Base-by-base conservation (phyloP, 2,113 vertebrate species). In the Barnardius zonarius region DNA sequence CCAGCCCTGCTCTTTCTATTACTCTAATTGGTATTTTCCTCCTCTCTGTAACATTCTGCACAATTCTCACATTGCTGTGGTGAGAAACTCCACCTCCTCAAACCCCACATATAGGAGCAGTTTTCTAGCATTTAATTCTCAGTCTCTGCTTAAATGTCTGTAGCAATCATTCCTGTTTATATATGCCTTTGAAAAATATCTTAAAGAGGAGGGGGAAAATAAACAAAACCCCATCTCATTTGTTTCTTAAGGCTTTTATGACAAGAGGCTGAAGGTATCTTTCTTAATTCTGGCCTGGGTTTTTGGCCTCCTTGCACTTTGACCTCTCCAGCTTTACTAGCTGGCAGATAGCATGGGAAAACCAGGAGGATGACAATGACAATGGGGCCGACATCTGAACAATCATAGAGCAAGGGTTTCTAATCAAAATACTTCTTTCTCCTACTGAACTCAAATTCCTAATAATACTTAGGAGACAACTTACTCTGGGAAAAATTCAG, bases 21-120 rank as follows among this genome's bases (percentile, higher is more conserved):
- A 61, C 66, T 90, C 80, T 86, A 88, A 95, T 86, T 81, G 88
- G 83, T 61, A 68, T 92, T 74, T 97, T 94, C 83, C 86, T 92
- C 48, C 69, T 84, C 68, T 27, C 83, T 55, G 61, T 72, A 90
- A 83, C 63, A 46, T 31, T 82, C 62, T 82, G 67, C 90, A 91
- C 83, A 92, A 30, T 46, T 68, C 81, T 69, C 63, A 62, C 66
- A 87, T 24, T 69, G 69, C 88, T 30, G 39, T 55, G 59, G 24
- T 82, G 64, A 94, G 88, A 63, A 77, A 70, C 87, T 90, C 85
- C 74, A 86, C 77, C 78, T 89, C 57, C 33, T 67, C 69, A 72
- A 62, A 88, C 78, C 70, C 67, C 17, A 54, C 75, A 75, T 25
- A 37, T 3, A 83, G 39, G 55, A 92, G 73, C 61, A 73, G 24